Percentiles rank a stretch among this genome's conserved stretches.
Evolutionary conservation across 2,113 vertebrate genomes (phyloP).

Genomic region (Illadopsis cleaveri): DNA sequence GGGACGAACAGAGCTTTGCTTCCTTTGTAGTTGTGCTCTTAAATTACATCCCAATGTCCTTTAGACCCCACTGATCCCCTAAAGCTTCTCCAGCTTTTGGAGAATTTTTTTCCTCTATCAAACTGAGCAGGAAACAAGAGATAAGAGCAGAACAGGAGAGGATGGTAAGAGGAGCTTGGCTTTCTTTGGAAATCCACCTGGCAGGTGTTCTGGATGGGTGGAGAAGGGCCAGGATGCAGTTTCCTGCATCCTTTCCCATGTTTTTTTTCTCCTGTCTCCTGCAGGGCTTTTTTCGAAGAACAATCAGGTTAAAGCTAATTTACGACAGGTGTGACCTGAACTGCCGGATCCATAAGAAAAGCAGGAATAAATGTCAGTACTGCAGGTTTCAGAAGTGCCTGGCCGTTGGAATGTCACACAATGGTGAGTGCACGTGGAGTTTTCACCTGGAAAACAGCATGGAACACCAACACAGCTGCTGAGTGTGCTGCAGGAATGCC

Average conservation of each 20-base stretch:
- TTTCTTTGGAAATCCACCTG: neutral
- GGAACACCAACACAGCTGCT: neutral
- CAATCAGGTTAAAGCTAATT: slow-evolving; percentile 93
- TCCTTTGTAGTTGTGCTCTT: neutral
- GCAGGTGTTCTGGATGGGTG: neutral
- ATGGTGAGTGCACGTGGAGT: slow-evolving; percentile 78
- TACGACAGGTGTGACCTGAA: slow-evolving; percentile 95
- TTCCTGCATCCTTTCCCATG: neutral
- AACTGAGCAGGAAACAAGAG: accelerated
- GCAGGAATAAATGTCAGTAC: slow-evolving; percentile 98
- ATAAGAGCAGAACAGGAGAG: neutral
- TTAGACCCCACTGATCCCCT: neutral
- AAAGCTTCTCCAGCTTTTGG: neutral
- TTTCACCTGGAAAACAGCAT: neutral
- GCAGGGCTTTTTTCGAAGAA: slow-evolving; percentile 95
- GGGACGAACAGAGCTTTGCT: accelerated
- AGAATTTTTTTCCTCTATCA: neutral
- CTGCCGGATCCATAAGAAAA: slow-evolving; percentile 98
- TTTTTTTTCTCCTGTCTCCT: neutral
- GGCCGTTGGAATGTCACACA: slow-evolving; percentile 98
- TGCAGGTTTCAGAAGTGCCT: slow-evolving; percentile 99
- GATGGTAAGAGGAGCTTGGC: neutral
- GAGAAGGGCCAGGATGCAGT: neutral
- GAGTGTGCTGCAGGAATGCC: neutral
- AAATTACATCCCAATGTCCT: neutral